Evolutionary conservation across 2,797 vertebrate species (phyloP).

Genomic region (Artibeus jamaicensis): DNA sequence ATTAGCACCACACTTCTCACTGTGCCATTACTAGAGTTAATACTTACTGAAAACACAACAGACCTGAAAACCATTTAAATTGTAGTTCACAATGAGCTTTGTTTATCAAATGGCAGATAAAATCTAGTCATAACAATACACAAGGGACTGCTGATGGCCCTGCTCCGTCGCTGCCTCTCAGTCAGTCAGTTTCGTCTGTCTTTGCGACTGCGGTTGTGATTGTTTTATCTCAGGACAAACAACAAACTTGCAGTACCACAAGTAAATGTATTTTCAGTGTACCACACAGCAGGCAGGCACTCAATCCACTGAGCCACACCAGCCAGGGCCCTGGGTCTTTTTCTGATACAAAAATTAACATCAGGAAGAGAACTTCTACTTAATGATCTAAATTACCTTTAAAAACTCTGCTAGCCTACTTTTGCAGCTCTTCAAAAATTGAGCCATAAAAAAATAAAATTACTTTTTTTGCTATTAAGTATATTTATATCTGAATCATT

Average conservation of each 20-base stretch:
- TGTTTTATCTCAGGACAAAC: slow-evolving; percentile 17
- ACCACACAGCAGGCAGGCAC: neutral
- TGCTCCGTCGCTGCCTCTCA: neutral
- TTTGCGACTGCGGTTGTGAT: neutral
- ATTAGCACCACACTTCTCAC: neutral
- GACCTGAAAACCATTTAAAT: neutral
- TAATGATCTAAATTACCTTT: slow-evolving; percentile 7
- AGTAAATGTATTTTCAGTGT: neutral
- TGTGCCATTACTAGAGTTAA: neutral
- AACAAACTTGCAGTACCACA: neutral
- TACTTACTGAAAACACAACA: slow-evolving; percentile 2
- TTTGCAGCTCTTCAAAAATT: slow-evolving; percentile 29
- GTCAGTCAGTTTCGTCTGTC: neutral
- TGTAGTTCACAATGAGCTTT: slow-evolving; percentile 24
- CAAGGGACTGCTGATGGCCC: neutral
- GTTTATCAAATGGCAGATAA: neutral
- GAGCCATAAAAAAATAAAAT: neutral
- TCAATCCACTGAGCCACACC: no score
- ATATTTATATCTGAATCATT: slow-evolving; percentile 10
- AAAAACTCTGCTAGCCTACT: slow-evolving; percentile 25
- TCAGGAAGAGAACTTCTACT: neutral
- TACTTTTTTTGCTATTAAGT: neutral
- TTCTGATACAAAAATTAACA: neutral
- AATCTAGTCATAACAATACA: neutral
- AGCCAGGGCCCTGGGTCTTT: neutral